phyloP scores from a whole-genome alignment of 2,113 vertebrate genomes.

The Eubucco bourcierii region DNA sequence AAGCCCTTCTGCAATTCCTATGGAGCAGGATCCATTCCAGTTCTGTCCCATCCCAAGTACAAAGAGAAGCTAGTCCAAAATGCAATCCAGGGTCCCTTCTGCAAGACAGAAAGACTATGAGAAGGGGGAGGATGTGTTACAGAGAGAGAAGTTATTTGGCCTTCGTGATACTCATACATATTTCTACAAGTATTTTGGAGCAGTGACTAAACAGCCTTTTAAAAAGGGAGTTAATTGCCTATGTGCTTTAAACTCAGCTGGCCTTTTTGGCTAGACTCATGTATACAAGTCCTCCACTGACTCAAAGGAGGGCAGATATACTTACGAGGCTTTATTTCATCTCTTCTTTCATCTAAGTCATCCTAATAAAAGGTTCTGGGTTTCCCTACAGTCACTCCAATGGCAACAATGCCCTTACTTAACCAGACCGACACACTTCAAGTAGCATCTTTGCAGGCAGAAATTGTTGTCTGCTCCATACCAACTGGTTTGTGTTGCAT shows the following conservation, averaged over 20 bases:
- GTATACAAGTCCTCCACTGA: neutral
- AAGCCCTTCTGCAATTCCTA: neutral
- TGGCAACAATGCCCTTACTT: neutral
- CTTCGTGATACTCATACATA: fast-evolving
- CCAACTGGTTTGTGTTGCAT: neutral
- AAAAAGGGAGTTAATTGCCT: neutral
- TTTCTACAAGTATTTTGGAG: neutral
- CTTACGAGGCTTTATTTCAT: neutral
- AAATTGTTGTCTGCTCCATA: neutral
- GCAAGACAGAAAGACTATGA: neutral
- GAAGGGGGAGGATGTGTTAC: neutral
- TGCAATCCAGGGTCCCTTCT: neutral
- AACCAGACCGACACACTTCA: neutral
- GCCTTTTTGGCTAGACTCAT: neutral
- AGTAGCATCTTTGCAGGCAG: neutral
- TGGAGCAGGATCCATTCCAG: neutral
- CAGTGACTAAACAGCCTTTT: neutral
- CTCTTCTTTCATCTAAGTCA: neutral
- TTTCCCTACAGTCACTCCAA: neutral
- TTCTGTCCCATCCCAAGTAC: neutral
- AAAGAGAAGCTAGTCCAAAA: neutral
- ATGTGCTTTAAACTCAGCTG: neutral
- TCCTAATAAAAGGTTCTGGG: neutral
- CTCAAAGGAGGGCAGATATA: neutral
- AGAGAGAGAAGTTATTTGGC: neutral